These are phyloP conservation scores for Drosophila kepulauana DNA, from an alignment of 1,140 invertebrate species.

Conservation along the genomic window DNA sequence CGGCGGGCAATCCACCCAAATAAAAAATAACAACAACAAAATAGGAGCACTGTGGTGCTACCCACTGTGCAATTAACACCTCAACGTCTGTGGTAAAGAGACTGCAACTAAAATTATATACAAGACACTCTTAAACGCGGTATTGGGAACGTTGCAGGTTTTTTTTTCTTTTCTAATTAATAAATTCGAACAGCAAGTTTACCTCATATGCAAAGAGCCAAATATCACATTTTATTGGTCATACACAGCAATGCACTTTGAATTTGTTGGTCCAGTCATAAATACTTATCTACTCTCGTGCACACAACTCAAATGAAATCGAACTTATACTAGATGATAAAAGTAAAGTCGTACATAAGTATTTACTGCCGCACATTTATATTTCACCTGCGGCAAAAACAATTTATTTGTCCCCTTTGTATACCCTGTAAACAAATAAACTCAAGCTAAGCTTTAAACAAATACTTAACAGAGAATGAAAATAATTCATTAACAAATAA, in stretches of 20 bases:
- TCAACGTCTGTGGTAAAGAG: conserved; percentile 47
- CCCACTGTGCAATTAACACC: conserved; percentile 82
- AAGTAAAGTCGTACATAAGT: conserved; percentile 3
- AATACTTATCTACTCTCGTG: conserved; percentile 27
- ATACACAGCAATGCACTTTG: conserved; percentile 74
- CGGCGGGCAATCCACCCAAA: conserved; percentile 49
- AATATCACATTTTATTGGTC: conserved; percentile 67
- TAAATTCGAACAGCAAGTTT: conserved; percentile 52
- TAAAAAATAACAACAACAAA: neutral
- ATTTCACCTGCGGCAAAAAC: conserved; percentile 67
- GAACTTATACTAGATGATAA: neutral
- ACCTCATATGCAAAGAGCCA: conserved; percentile 59
- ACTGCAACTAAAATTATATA: conserved; percentile 65
- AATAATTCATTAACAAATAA: neutral
- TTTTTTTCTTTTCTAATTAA: conserved; percentile 68
- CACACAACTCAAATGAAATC: conserved; percentile 8
- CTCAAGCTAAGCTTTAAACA: neutral
- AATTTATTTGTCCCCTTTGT: conserved; percentile 13
- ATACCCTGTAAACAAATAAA: conserved; percentile 16
- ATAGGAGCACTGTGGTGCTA: conserved; percentile 24
- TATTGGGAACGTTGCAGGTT: conserved; percentile 35
- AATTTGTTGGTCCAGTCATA: conserved; percentile 67
- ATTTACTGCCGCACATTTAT: conserved; percentile 16
- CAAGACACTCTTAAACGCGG: conserved; percentile 58
- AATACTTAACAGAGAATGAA: neutral